Evolutionary conservation across 2,113 vertebrate species (phyloP).

Genomic region (Macrotus californicus): DNA sequence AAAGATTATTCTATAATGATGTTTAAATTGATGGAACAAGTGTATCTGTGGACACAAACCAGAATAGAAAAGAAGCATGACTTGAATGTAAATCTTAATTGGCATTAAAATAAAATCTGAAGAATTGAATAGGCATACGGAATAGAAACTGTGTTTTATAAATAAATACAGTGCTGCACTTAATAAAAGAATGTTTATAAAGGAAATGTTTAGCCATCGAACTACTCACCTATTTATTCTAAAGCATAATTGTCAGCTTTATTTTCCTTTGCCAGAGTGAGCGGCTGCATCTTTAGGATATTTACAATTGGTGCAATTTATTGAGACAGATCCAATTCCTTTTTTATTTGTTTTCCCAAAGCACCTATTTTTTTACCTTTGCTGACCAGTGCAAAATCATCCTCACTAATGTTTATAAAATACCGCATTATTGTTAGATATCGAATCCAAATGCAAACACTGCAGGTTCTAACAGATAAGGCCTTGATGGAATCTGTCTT

Average conservation of each 20-base stretch:
- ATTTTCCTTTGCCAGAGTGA: slow-evolving; percentile 72
- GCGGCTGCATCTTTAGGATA: slow-evolving; percentile 69
- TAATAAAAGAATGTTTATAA: slow-evolving; percentile 63
- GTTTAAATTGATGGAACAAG: slow-evolving; percentile 41
- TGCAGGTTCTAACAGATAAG: slow-evolving; percentile 91
- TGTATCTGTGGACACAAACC: background rate
- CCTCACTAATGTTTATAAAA: slow-evolving; percentile 93
- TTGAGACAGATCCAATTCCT: slow-evolving; percentile 81
- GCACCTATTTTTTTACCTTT: slow-evolving; percentile 79
- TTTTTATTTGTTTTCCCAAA: slow-evolving; percentile 83
- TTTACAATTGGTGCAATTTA: slow-evolving; percentile 84
- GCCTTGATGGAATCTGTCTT: slow-evolving; percentile 92
- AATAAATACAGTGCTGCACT: background rate
- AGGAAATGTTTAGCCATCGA: slow-evolving; percentile 42
- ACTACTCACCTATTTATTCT: slow-evolving; percentile 53
- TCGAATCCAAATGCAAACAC: slow-evolving; percentile 88
- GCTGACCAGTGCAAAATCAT: slow-evolving; percentile 93
- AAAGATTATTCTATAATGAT: slow-evolving; percentile 58
- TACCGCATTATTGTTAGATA: slow-evolving; percentile 88
- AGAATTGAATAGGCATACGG: background rate
- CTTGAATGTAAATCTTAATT: slow-evolving; percentile 45
- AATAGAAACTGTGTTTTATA: background rate
- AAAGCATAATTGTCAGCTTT: slow-evolving; percentile 74
- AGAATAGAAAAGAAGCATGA: slow-evolving; percentile 26
- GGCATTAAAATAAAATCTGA: slow-evolving; percentile 10